Conservation (phyloP, 2,888 invertebrate species). For the Parasteatoda lunata region DNA sequence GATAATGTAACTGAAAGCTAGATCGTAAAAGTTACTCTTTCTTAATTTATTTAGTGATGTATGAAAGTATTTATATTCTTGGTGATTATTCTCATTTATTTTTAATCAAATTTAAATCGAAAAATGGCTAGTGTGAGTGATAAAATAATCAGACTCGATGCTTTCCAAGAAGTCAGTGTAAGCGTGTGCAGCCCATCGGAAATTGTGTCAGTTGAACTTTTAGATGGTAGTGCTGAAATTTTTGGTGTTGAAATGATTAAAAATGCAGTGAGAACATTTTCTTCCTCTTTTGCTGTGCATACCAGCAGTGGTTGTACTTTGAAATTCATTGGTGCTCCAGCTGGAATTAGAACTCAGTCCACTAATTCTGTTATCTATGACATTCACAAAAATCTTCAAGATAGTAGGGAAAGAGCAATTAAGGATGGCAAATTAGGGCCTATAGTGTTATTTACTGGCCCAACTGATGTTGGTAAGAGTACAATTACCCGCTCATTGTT, state of each 20-base stretch:
- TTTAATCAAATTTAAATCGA: no score
- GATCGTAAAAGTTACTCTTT: no score
- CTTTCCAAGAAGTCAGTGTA: constrained; percentile 14
- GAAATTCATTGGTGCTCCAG: constrained; percentile 86
- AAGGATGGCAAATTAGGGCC: constrained; percentile 82
- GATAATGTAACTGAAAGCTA: no score
- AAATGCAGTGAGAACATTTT: constrained; percentile 92
- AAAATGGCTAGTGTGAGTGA: neutral
- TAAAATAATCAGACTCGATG: neutral
- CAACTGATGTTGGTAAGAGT: constrained; percentile 96
- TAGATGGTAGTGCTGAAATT: constrained; percentile 92
- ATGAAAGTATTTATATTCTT: no score
- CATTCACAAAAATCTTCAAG: constrained; percentile 94
- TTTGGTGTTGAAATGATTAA: constrained; percentile 97
- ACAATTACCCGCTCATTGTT: constrained; percentile 89
- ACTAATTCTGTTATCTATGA: constrained; percentile 98
- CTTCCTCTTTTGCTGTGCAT: constrained; percentile 91
- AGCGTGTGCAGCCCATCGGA: neutral
- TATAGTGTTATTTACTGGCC: constrained; percentile 91
- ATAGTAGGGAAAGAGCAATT: constrained; percentile 88
- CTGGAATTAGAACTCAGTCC: constrained; percentile 93
- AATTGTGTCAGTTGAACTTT: constrained; percentile 77
- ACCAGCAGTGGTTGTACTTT: constrained; percentile 96
- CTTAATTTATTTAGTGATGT: no score
- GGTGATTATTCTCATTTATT: no score